Base-by-base conservation (phyloP, 2,797 vertebrate species). In the Chaetodon trifasciatus region DNA sequence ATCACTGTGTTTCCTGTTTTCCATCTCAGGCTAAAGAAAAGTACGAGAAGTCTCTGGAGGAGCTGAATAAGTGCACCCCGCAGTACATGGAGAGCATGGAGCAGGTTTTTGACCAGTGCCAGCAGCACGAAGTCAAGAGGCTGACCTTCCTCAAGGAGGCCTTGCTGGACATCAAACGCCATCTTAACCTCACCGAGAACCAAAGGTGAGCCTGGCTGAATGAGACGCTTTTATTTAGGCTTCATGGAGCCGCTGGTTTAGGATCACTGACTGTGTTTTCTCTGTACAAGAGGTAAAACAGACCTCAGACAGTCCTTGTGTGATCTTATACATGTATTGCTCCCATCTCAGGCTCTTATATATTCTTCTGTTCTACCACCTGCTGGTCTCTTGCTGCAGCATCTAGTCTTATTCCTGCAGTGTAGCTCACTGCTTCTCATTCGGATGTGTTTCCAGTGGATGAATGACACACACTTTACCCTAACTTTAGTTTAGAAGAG, bases 21-120 rank as follows among this genome's bases (percentile, higher is more conserved):
- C 76, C 76, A 8, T 79, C 44, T 24, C 86, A 99, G 98, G 96
- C 96, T 28, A 98, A 98, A 92, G 98, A 99, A 92, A 98, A 98
- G 89, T 99, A 99, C 0, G 97, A 98, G 93, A 99, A 99, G 91
- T 96, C 97, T 63, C 93, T 99, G 93, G 97, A 99, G 0, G 98
- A 99, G 81, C 95, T 99, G 86, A 97, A 96, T 84, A 98, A 97
- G 86, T 97, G 96, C 87, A 98, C 97, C 0, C 97, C 97, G 0
- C 97, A 96, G 93, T 99, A 99, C 94, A 97, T 96, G 84, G 98
- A 99, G 92, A 93, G 96, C 93, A 99, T 99, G 98, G 98, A 99
- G 92, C 96, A 97, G 91, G 97, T 99, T 92, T 99, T 99, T 0
- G 98, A 99, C 85, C 97, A 97, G 93, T 99, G 98, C 92, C 98